Percentiles rank a stretch among this genome's conserved stretches.
Evolutionary conservation across 2,113 vertebrate genomes (phyloP).

Genomic region (Corythaeola cristata): DNA sequence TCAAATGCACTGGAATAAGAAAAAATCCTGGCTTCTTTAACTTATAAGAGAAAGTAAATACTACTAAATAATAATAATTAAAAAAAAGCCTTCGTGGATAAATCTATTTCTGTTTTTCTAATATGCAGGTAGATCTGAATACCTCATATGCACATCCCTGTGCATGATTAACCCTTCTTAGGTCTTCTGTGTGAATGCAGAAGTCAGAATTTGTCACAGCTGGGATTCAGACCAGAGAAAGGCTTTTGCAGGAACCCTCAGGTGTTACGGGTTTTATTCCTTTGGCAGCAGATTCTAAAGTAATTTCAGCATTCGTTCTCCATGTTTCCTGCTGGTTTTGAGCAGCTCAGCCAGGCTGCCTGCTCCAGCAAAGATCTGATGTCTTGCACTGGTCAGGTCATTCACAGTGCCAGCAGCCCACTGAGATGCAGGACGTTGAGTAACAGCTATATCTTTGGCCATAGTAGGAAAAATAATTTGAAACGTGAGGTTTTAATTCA

Average conservation of each 20-base stretch:
- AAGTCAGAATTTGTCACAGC: not conserved
- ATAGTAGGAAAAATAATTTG: not conserved
- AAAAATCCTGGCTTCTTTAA: not conserved
- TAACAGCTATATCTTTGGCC: not conserved
- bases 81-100: not conserved
- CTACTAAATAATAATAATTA: not conserved
- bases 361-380: not conserved
- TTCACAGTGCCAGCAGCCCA: not conserved
- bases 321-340: not conserved
- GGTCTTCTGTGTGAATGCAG: not conserved
- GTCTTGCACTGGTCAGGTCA: rapidly evolving
- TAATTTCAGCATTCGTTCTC: not conserved
- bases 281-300: not conserved
- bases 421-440: not conserved
- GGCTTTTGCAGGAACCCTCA: not conserved
- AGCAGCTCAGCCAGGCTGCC: not conserved
- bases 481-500: not conserved
- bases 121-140: not conserved
- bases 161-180: not conserved
- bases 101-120: not conserved
- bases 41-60: not conserved
- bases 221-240: not conserved
- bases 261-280: not conserved
- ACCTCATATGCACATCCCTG: not conserved
- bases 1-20: not conserved